Conservation (phyloP, 23 tunicate species). For the Trididemnum miniatum region DNA sequence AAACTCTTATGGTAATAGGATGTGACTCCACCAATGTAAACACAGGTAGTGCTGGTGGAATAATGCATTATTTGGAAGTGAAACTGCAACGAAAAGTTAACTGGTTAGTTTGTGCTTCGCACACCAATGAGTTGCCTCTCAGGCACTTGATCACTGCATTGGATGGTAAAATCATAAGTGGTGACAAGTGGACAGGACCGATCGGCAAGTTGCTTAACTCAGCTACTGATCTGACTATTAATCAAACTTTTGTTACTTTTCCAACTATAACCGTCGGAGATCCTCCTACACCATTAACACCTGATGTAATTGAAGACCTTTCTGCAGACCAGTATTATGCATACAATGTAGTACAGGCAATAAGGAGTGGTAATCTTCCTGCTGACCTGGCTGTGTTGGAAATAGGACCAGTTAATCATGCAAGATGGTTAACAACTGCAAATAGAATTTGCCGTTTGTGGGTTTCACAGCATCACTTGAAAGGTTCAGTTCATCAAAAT, state of each 20-base stretch:
- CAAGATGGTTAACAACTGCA: constrained; percentile 5
- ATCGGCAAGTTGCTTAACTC: neutral
- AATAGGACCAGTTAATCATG: constrained; percentile 6
- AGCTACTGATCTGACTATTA: neutral
- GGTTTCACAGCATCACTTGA: too few species aligned
- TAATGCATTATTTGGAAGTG: neutral
- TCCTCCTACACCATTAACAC: neutral
- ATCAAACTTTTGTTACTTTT: neutral
- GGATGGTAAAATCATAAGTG: neutral
- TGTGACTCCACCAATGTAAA: neutral
- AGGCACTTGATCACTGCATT: neutral
- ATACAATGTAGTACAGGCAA: neutral
- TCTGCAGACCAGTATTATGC: neutral
- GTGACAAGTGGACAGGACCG: neutral
- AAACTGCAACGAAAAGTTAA: neutral
- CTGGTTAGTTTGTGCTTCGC: neutral
- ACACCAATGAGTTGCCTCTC: neutral
- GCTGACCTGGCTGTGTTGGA: neutral
- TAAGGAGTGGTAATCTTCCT: neutral
- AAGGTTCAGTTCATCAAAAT: neutral
- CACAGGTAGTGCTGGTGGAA: neutral
- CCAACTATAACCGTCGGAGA: neutral
- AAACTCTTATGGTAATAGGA: neutral
- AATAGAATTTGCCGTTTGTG: too few species aligned
- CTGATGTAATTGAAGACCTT: neutral